These are phyloP conservation scores for Tachina grossa DNA, from an alignment of 2,888 invertebrate genomes.

Conservation along the genomic window DNA sequence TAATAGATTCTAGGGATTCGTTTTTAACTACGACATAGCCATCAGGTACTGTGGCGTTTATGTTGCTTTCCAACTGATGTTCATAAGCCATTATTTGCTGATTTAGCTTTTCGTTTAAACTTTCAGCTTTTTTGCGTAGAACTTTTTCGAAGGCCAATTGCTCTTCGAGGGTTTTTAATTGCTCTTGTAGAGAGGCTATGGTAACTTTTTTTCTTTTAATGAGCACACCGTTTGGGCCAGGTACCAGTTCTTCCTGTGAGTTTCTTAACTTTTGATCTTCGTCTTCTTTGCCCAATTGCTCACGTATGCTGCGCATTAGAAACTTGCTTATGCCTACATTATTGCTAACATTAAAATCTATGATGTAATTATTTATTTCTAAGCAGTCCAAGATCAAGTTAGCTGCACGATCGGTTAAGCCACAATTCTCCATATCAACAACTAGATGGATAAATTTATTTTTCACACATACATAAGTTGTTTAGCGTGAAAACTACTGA, in stretches of 20 bases:
- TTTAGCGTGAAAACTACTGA: conserved; percentile 73
- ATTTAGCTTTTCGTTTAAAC: conserved; percentile 85
- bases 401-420: conserved; percentile 86
- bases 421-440: conserved; percentile 90
- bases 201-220: conserved; percentile 77
- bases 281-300: conserved; percentile 82
- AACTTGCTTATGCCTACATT: conserved; percentile 85
- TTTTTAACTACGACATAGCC: conserved; percentile 78
- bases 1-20: conserved; percentile 76
- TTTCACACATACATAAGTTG: neutral
- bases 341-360: conserved; percentile 87
- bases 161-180: conserved; percentile 84
- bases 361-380: conserved; percentile 86
- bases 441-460: conserved; percentile 80
- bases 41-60: conserved; percentile 73
- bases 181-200: conserved; percentile 76
- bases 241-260: conserved; percentile 76
- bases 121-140: conserved; percentile 86
- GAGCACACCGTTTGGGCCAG: conserved; percentile 72
- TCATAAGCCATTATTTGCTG: conserved; percentile 84
- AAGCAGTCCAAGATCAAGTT: conserved; percentile 85
- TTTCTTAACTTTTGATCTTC: conserved; percentile 73
- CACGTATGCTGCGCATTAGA: conserved; percentile 83
- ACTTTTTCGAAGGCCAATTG: conserved; percentile 86
- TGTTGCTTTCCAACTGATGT: conserved; percentile 70